Conservation (phyloP, 1,140 invertebrate genomes). For the honey bee (Apis mellifera) region Amel_HAv3.1 CM009935.2:6013501-6014000, state of each 20-base stretch:
- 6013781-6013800: conserved; percentile 49
- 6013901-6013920: conserved; percentile 40
- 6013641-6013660: neutral
- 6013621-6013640: neutral
- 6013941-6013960: conserved; percentile 8
- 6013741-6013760: conserved; percentile 51
- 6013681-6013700: conserved; percentile 20
- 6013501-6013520: no score
- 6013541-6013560: conserved; percentile 15
- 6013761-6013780: conserved; percentile 40
- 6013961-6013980: neutral
- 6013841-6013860: conserved; percentile 31
- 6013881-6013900: conserved; percentile 33
- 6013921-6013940: conserved; percentile 9
- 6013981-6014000: neutral
- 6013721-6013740: conserved; percentile 35
- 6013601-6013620: neutral
- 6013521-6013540: conserved; percentile 4
- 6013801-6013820: conserved; percentile 46
- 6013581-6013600: conserved; percentile 40
- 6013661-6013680: neutral
- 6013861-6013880: conserved; percentile 43
- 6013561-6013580: neutral
- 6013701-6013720: conserved; percentile 47
- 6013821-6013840: conserved; percentile 23